phyloP scores from a whole-genome alignment of 2,888 invertebrate species.

The Zygaena filipendulae region DNA sequence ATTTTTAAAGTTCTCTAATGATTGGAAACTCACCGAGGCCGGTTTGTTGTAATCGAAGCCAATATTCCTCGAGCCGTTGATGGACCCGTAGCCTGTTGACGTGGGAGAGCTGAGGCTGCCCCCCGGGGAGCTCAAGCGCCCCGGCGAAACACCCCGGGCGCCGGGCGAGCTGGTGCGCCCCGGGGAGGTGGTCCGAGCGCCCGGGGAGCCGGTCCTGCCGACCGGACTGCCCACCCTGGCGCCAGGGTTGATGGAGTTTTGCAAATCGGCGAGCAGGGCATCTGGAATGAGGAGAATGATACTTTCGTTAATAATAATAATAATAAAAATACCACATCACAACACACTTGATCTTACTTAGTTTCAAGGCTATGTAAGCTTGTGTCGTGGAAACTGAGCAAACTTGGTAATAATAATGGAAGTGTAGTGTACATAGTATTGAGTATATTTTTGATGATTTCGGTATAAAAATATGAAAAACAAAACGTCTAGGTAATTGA shows the following conservation, averaged over 20 bases:
- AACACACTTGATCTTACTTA: too few relatives aligned
- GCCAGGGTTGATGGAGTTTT: constrained; percentile 87
- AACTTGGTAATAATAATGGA: too few relatives aligned
- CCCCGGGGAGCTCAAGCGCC: constrained; percentile 53
- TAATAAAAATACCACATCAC: too few relatives aligned
- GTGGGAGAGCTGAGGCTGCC: constrained; percentile 61
- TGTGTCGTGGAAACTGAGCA: too few relatives aligned
- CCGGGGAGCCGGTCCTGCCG: constrained; percentile 50
- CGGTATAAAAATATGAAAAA: too few relatives aligned
- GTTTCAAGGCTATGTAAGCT: too few relatives aligned
- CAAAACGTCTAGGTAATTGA: too few relatives aligned
- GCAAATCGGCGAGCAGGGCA: constrained; percentile 94
- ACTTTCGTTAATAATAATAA: too few relatives aligned
- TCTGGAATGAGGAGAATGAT: constrained; percentile 73
- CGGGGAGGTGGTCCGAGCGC: constrained; percentile 58
- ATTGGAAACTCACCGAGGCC: constrained; percentile 73
- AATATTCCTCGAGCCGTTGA: constrained; percentile 74
- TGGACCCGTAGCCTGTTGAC: constrained; percentile 81
- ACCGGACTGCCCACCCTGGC: constrained; percentile 56
- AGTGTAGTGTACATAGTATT: too few relatives aligned
- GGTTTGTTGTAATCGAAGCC: constrained; percentile 62
- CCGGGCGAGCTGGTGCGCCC: constrained; percentile 44
- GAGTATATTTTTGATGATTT: too few relatives aligned
- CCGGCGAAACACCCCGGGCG: constrained; percentile 60
- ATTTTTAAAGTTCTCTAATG: too few relatives aligned